A percentile compares a stretch with the other conserved stretches of the same genome.
Evolutionary conservation across 2,797 vertebrate species (phyloP).

Genomic region (Molossus molossus): DNA sequence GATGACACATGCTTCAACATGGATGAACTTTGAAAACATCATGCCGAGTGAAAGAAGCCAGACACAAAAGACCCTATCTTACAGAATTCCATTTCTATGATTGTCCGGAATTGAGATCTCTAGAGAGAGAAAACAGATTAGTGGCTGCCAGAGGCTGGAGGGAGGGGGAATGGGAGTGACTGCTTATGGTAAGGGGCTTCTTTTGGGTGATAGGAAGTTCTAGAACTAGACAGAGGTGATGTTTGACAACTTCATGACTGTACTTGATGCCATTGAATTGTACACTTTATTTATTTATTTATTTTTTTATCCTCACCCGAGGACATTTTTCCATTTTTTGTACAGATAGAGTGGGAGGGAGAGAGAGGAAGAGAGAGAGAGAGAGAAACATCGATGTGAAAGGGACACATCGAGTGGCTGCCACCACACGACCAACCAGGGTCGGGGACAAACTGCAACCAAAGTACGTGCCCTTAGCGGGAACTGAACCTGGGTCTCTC

Average conservation of each 20-base stretch:
- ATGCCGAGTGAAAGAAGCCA: background rate
- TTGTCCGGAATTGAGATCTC: rapidly evolving
- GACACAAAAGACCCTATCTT: rapidly evolving
- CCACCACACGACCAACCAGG: too few relatives aligned
- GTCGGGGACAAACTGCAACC: too few relatives aligned
- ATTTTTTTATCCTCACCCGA: too few relatives aligned
- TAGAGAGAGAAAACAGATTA: background rate
- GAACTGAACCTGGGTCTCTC: too few relatives aligned
- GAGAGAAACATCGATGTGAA: too few relatives aligned
- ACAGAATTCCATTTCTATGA: rapidly evolving
- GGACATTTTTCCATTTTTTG: too few relatives aligned
- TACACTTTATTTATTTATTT: too few relatives aligned
- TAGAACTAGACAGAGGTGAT: background rate
- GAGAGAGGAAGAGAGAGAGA: too few relatives aligned
- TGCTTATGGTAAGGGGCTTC: background rate
- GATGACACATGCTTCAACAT: rapidly evolving
- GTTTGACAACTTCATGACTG: background rate
- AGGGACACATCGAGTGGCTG: too few relatives aligned
- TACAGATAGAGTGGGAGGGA: too few relatives aligned
- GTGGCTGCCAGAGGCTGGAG: background rate
- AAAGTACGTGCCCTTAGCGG: too few relatives aligned
- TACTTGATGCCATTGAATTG: background rate
- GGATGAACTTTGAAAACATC: background rate
- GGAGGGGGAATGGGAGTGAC: too few relatives aligned
- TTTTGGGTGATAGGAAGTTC: background rate